Evolutionary conservation across 2,113 vertebrate species (phyloP).

Genomic region (Mungos mungo): DNA sequence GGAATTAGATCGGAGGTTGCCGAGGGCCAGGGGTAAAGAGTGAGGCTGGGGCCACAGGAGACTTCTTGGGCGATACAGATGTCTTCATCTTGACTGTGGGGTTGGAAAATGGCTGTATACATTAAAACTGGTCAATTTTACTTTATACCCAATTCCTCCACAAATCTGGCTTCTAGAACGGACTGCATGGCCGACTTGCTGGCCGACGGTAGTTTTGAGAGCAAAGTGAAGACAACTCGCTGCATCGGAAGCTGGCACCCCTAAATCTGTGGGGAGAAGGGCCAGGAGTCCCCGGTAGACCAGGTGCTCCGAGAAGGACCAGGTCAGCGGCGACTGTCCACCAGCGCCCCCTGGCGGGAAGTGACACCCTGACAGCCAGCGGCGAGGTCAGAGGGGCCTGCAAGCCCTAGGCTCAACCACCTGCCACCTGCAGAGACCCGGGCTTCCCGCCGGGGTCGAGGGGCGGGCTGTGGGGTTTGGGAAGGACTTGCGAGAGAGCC

Average conservation of each 20-base stretch:
- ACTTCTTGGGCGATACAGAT: not conserved
- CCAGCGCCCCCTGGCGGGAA: constrained; percentile 40
- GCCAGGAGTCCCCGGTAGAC: not conserved
- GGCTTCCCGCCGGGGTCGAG: not conserved
- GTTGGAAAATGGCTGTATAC: not conserved
- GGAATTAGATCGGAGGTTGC: not conserved
- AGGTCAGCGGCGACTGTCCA: not conserved
- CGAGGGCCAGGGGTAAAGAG: not conserved
- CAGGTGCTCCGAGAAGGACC: not conserved
- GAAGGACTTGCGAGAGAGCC: not conserved
- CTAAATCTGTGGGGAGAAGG: not conserved
- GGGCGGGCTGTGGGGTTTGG: not conserved
- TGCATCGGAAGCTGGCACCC: not conserved
- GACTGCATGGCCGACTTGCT: not conserved
- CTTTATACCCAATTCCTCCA: not conserved
- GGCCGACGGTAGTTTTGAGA: not conserved
- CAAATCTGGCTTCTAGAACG: not conserved
- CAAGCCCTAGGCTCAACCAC: no score
- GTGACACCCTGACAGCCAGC: not conserved
- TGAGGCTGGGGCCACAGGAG: not conserved
- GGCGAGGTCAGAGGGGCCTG: not conserved
- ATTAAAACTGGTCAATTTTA: not conserved
- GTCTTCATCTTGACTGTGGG: not conserved
- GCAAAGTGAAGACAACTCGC: not conserved
- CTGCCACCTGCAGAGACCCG: not conserved